Evolutionary conservation across 2,113 vertebrate species (phyloP).

Genomic region (Turdus rufiventris): DNA sequence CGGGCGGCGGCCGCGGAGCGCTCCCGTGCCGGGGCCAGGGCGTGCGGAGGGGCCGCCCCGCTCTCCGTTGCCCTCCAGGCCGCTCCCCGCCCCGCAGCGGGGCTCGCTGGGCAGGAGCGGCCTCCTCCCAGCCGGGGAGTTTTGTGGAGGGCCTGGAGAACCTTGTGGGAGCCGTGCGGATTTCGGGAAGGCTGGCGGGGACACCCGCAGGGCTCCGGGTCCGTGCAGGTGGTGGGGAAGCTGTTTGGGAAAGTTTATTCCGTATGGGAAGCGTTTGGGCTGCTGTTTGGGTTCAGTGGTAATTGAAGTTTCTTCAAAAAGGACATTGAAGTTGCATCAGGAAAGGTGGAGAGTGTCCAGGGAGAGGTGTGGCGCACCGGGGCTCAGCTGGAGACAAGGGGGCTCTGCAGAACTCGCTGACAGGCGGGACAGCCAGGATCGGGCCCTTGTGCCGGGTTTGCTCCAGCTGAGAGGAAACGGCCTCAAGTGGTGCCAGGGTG

Average conservation of each 20-base stretch:
- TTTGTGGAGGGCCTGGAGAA: fast-evolving
- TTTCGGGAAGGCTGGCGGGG: fast-evolving
- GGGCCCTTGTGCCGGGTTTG: not conserved
- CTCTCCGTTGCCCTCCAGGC: not conserved
- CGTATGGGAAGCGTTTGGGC: not conserved
- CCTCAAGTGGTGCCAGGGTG: not conserved
- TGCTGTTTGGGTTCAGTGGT: fast-evolving
- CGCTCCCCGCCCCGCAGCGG: not conserved
- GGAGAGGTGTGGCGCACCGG: not conserved
- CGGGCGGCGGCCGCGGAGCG: not conserved
- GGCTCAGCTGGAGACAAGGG: not conserved
- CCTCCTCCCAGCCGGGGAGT: not conserved
- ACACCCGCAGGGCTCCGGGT: not conserved
- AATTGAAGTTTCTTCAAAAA: not conserved
- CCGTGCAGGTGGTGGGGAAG: fast-evolving
- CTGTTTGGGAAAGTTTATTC: not conserved
- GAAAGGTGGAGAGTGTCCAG: too few species aligned
- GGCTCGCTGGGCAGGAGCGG: not conserved
- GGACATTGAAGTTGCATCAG: fast-evolving
- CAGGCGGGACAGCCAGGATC: not conserved
- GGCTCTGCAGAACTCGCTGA: not conserved
- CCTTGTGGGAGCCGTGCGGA: fast-evolving
- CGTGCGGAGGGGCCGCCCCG: not conserved
- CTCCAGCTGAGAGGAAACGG: not conserved
- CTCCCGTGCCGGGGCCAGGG: not conserved